phyloP scores from a whole-genome alignment of 35 echinoderm and acorn worm genomes.

The Heliocidaris erythrogramma region DNA sequence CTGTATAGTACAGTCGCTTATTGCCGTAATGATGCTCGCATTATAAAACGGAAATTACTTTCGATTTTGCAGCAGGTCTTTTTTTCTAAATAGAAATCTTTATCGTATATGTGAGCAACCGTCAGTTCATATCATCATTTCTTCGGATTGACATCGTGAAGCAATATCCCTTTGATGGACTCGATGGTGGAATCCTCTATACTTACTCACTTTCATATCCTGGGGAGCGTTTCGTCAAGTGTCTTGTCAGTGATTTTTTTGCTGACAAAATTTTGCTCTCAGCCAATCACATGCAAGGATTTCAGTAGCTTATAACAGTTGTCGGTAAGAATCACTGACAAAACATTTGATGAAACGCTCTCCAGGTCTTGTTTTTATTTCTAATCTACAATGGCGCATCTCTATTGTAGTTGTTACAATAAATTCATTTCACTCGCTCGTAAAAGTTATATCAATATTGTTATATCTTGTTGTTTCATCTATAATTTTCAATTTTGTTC shows the following conservation, averaged over 20 bases:
- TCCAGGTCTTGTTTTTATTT: not conserved
- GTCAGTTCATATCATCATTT: not conserved
- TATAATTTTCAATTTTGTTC: not conserved
- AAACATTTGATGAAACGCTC: too few species aligned
- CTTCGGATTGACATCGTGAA: not conserved
- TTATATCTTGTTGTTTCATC: not conserved
- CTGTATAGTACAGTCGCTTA: not conserved
- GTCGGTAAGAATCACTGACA: too few species aligned
- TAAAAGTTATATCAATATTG: not conserved
- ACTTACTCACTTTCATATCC: too few species aligned
- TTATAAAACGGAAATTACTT: slow-evolving; percentile 13
- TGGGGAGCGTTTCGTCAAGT: too few species aligned
- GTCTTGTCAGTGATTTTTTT: too few species aligned
- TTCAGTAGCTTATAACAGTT: too few species aligned
- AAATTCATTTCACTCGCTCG: not conserved
- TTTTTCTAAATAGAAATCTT: not conserved
- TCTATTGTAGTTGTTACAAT: not conserved
- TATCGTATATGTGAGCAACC: not conserved
- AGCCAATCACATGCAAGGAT: too few species aligned
- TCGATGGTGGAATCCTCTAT: not conserved
- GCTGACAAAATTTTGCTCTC: too few species aligned
- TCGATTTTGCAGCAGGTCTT: not conserved
- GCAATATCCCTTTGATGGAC: not conserved
- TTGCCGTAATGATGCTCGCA: not conserved
- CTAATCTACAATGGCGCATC: not conserved